These are phyloP conservation scores for Beroe forskalii DNA, from an alignment of 37 sponge, comb jelly and placozoan species.

Conservation along the genomic window DNA sequence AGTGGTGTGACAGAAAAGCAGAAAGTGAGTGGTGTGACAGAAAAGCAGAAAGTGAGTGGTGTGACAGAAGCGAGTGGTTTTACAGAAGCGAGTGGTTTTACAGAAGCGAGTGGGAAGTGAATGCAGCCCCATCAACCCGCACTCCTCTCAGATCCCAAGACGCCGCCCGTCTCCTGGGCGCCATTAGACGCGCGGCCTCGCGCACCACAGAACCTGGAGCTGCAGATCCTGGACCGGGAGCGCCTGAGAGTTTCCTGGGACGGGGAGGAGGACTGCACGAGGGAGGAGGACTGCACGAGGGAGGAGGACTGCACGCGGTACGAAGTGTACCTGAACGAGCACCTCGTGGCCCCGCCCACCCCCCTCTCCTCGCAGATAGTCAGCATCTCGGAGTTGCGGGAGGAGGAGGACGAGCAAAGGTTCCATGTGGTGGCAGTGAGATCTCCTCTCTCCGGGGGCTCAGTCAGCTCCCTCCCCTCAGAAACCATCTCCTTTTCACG, in stretches of 20 bases:
- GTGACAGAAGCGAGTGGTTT: neutral
- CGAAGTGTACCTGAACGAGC: neutral
- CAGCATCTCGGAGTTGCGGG: neutral
- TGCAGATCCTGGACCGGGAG: conserved; percentile 35
- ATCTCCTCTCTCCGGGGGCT: neutral
- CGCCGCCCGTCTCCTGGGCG: neutral
- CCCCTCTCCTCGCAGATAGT: neutral
- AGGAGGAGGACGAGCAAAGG: neutral
- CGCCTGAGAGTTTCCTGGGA: neutral
- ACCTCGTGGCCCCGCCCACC: neutral
- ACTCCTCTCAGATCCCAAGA: neutral
- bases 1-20: neutral
- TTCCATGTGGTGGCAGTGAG: neutral
- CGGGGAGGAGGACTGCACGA: too few relatives aligned
- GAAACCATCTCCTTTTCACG: conserved; percentile 6
- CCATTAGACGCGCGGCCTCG: neutral
- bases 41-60: neutral
- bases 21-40: neutral
- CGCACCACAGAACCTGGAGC: neutral
- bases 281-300: too few relatives aligned
- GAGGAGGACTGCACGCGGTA: neutral
- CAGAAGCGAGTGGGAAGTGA: neutral
- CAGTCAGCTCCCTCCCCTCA: neutral
- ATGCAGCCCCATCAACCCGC: neutral
- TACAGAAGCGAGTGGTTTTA: neutral